These are phyloP conservation scores for Hyles lineata DNA, from an alignment of 2,888 invertebrate genomes.

Conservation along the genomic window DNA sequence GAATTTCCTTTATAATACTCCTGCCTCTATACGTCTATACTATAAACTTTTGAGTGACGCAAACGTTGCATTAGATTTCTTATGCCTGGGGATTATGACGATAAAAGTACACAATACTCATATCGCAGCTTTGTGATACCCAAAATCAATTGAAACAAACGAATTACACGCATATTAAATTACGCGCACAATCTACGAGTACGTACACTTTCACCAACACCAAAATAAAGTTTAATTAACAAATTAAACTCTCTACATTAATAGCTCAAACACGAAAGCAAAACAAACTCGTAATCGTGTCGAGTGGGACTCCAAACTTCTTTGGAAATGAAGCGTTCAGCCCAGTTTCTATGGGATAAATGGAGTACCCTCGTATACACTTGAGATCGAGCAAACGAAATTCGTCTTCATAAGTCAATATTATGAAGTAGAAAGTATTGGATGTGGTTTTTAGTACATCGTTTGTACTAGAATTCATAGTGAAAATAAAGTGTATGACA, in stretches of 20 bases:
- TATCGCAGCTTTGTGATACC: too few species aligned
- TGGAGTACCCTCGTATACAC: conserved; percentile 28
- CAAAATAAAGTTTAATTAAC: conserved; percentile 14
- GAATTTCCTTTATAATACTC: too few species aligned
- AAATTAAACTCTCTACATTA: conserved; percentile 14
- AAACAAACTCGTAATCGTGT: conserved; percentile 33
- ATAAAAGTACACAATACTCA: too few species aligned
- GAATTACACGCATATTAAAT: too few species aligned
- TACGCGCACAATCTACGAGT: not conserved
- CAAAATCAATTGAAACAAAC: too few species aligned
- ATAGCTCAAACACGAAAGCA: conserved; percentile 12
- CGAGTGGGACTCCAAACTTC: conserved; percentile 57
- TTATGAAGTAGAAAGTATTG: not conserved
- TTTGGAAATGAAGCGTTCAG: conserved; percentile 64
- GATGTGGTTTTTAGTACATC: not conserved
- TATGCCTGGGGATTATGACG: too few species aligned
- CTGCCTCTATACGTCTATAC: too few species aligned
- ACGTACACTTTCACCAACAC: not conserved
- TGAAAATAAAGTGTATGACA: too few species aligned
- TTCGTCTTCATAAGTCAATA: conserved; percentile 27
- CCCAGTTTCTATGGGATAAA: conserved; percentile 45
- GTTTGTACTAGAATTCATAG: not conserved
- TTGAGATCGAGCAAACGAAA: conserved; percentile 25
- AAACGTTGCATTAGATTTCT: too few species aligned
- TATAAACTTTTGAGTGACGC: too few species aligned